A percentile compares a stretch with the other conserved stretches of the same genome.
These are phyloP conservation scores for Nothocercus julius DNA, from an alignment of 2,113 vertebrate genomes.

Conservation along the genomic window DNA sequence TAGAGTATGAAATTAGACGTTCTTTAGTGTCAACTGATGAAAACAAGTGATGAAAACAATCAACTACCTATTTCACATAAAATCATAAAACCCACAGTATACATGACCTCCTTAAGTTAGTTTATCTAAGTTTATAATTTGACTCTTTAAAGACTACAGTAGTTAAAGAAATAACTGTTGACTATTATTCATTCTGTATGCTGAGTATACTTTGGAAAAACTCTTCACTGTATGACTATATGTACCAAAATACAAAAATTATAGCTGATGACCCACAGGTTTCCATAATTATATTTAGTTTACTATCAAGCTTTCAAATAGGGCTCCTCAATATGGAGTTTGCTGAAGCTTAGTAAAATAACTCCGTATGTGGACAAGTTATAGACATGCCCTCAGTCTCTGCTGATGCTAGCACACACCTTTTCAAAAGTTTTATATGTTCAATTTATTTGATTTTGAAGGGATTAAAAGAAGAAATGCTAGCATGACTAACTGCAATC, in stretches of 20 bases:
- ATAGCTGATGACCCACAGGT: not conserved
- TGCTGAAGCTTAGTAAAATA: constrained; percentile 71
- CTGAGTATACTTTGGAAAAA: constrained; percentile 6
- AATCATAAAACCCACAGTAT: constrained; percentile 34
- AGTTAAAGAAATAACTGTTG: constrained; percentile 62
- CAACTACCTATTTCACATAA: constrained; percentile 1
- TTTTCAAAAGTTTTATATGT: constrained; percentile 66
- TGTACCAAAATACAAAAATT: constrained; percentile 29
- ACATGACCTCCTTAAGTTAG: constrained; percentile 49
- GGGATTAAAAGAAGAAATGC: constrained; percentile 57
- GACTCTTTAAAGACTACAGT: constrained; percentile 19
- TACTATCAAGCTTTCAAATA: constrained; percentile 57
- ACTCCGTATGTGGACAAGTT: constrained; percentile 24
- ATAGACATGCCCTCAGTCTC: constrained; percentile 13
- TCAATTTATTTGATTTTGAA: constrained; percentile 78
- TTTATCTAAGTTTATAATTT: constrained; percentile 66
- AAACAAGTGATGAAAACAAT: constrained; percentile 7
- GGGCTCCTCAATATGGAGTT: constrained; percentile 33
- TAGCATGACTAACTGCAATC: constrained; percentile 25
- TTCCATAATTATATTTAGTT: constrained; percentile 30
- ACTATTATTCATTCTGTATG: not conserved
- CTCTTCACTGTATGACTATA: not conserved
- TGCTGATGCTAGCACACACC: constrained; percentile 37
- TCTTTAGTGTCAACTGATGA: not conserved
- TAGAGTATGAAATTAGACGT: not conserved